Base-by-base conservation (phyloP, 2,797 vertebrate species). In the Manis pentadactyla region DNA sequence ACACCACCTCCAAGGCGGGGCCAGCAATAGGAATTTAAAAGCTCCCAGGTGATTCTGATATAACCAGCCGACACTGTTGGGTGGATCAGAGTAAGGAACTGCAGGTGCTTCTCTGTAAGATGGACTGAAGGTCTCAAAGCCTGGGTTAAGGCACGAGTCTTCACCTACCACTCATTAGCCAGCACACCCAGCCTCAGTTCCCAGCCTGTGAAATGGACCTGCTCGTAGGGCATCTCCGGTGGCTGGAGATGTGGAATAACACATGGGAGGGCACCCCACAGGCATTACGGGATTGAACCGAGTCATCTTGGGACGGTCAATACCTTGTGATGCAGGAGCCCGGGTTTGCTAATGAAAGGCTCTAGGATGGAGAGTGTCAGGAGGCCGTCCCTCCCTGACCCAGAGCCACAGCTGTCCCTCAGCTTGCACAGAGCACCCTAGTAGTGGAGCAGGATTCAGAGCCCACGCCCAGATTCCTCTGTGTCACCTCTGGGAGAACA, bases 351-450 rank as follows among this genome's bases (percentile, higher is more conserved):
- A 0, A 19, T 0, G 19, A 27, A 51, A 63, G 25, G 55, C 34
- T 85, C 46, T 19, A 8, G 2, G n/a, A 18, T 34, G 14, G 1
- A 21, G 46, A 23, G 5, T 21, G 5, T 7, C 4, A 2, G 51
- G 31, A 55, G 10, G 0, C 19, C 0, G 0, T 11, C 27, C 59
- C 1, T 0, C 13, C 14, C 7, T 13, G 27, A 46, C 34, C 27
- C 51, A 55, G 61, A 64, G 5, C 29, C 2, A 0, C 1, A 9
- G 34, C 19, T 25, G 42, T 3, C 12, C 57, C 34, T 10, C 21
- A 2, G 10, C 49, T 8, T 34, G 57, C 8, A 14, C 84, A 39
- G 13, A 66, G 78, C 49, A 51, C 1, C 0, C 0, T 11, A 15
- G 59, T 21, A n/a, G 1, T 0, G 4, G 77, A 19, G 29, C 29